Evolutionary conservation across 2,888 invertebrate species (phyloP).

Genomic region (Diarsia mendica): DNA sequence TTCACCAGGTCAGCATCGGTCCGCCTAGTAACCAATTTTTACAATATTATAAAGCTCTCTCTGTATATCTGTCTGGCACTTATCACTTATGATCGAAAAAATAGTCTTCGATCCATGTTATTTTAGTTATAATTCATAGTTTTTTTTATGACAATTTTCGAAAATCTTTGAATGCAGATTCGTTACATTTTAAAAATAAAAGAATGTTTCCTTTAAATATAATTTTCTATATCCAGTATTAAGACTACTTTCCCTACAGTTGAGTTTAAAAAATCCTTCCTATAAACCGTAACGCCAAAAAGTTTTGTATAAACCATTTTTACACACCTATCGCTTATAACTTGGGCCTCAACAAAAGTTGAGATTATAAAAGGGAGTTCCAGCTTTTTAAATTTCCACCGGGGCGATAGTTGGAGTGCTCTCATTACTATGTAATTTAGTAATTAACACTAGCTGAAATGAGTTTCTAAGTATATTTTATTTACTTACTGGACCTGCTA

Average conservation of each 20-base stretch:
- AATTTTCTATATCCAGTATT: too few relatives aligned
- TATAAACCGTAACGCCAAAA: too few relatives aligned
- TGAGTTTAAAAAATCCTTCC: too few relatives aligned
- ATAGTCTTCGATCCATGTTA: too few relatives aligned
- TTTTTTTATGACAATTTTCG: too few relatives aligned
- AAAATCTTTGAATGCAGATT: too few relatives aligned
- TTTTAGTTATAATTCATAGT: background rate
- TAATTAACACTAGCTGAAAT: slow-evolving; percentile 64
- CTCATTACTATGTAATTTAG: slow-evolving; percentile 69
- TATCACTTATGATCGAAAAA: too few relatives aligned
- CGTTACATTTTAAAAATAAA: too few relatives aligned
- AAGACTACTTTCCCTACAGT: too few relatives aligned
- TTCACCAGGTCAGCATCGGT: too few relatives aligned
- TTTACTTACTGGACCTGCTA: slow-evolving; percentile 17
- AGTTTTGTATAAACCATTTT: too few relatives aligned
- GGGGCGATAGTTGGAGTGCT: slow-evolving; percentile 56
- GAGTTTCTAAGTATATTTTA: slow-evolving; percentile 46
- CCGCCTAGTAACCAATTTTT: background rate
- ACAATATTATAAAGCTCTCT: background rate
- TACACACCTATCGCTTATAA: slow-evolving; percentile 8
- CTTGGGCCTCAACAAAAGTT: slow-evolving; percentile 35
- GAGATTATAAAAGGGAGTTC: slow-evolving; percentile 51
- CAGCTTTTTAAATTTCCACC: slow-evolving; percentile 67
- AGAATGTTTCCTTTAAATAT: too few relatives aligned
- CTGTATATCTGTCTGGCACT: background rate